Base-by-base conservation (phyloP, 2,797 vertebrate species). In the Gadopsis marmoratus region DNA sequence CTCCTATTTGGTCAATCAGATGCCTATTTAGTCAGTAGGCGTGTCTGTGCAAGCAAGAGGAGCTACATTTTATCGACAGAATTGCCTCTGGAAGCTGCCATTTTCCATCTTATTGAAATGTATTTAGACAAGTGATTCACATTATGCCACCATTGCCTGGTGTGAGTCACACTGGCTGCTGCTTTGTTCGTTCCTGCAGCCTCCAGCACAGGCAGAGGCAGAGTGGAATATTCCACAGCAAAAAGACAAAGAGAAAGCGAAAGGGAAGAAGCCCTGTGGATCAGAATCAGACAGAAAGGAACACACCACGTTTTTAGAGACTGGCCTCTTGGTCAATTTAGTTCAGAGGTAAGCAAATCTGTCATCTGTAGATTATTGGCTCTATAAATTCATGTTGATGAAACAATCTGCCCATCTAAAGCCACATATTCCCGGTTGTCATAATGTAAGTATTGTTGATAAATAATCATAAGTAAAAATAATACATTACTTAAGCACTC, bases 211-310 rank as follows among this genome's bases (percentile, higher is more conserved):
- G 47, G 7, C 51, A 67, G 60, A 66, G 45, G 1, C 11, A 67
- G 64, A 81, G 72, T 74, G 85, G 83, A 87, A 81, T 77, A 86
- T 77, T 87, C 81, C 84, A 89, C 71, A 60, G 67, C 62, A 74
- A 47, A 82, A 31, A 83, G 23, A 73, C 2, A 70, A 51, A 61
- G 51, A 62, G n/a, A 51, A n/a, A 67, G 26, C 16, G 51, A 51
- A 55, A 41, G 23, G 31, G 8, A 55, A 19, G 55, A 62, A 43
- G 69, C 13, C 3, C 45, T 45, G 6, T 1, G 3, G 12, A 47
- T 26, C 29, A 7, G 8, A 54, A 31, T 51, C 39, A 71, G 51
- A 14, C 39, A 56, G 4, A 3, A 19, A 53, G 21, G 6, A 51
- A 19, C 26, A 43, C 31, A 14, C 10, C 7, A 4, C 12, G 31